Base-by-base conservation (phyloP, 2,113 vertebrate species). In the Syngnathus floridae region DNA sequence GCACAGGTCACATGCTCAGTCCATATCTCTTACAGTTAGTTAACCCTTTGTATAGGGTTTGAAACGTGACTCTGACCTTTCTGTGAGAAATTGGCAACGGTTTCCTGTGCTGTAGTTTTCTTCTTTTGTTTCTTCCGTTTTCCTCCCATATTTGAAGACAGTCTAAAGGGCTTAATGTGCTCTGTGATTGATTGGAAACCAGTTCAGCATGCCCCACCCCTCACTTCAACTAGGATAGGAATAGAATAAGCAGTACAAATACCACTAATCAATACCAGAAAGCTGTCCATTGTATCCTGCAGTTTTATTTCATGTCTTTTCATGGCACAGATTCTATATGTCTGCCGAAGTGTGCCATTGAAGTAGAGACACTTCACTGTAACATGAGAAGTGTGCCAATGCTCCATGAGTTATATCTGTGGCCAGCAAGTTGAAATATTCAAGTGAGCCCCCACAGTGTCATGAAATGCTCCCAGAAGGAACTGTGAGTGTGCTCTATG, bases 391-490 rank as follows among this genome's bases (percentile, higher is more conserved):
- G 38, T 45, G 38, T 43, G 59, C 38, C 59, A 61, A n/a, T 13
- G 36, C 57, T 9, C 17, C 57, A 10, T 22, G 59, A 41, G 59
- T 43, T 61, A 61, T 61, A 45, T 61, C 12, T 43, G 59, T 61
- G 38, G 12, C 38, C 5, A 43, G 59, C n/a, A 43, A 61, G 40
- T 61, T 61, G 6, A 43, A 61, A 61, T 43, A 61, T 61, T 61
- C 38, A 22, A 61, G 58, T 21, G 37, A 41, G 43, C 9, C 58
- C 40, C 6, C 40, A 22, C 59, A 16, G 59, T 22, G 21, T 43
- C 59, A 61, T 16, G 38, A 61, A 43, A 61, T 8, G 6, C 59
- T 43, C 59, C 12, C 59, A 7, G 38, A 61, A 41, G 59, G 59
- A 43, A 26, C 21, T 16, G n/a, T 5, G 21, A 22, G 56, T 35